Conservation (phyloP, 2,888 invertebrate species). For the Seira ritae region DNA sequence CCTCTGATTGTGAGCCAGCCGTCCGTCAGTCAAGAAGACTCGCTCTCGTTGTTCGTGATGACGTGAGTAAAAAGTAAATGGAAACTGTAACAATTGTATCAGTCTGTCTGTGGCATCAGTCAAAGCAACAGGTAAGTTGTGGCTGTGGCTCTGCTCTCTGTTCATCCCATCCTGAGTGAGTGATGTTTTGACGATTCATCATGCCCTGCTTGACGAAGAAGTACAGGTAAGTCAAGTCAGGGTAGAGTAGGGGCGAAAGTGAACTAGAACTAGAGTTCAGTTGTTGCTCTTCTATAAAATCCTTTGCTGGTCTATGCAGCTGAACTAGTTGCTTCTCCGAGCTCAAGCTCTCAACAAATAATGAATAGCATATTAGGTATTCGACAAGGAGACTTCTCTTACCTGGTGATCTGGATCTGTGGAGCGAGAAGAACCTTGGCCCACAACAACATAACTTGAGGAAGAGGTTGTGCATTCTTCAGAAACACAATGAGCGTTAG, state of each 20-base stretch:
- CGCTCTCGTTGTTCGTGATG: no score
- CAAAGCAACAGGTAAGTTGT: slow-evolving; percentile 60
- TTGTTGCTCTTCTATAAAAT: slow-evolving; percentile 47
- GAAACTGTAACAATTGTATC: slow-evolving; percentile 64
- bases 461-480: slow-evolving; percentile 64
- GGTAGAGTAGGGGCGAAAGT: background rate
- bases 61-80: slow-evolving; percentile 39
- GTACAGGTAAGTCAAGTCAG: slow-evolving; percentile 29
- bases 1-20: no score
- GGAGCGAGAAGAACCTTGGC: slow-evolving; percentile 72
- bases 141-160: slow-evolving; percentile 26
- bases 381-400: slow-evolving; percentile 23
- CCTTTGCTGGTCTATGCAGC: no score
- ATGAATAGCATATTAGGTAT: slow-evolving; percentile 50
- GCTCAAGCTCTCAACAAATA: slow-evolving; percentile 44
- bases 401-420: slow-evolving; percentile 70
- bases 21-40: no score
- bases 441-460: slow-evolving; percentile 69
- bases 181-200: background rate
- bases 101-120: slow-evolving; percentile 58
- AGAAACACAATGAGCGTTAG: slow-evolving; percentile 20
- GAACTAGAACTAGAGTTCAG: no score
- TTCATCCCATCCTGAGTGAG: background rate
- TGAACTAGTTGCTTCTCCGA: slow-evolving; percentile 36
- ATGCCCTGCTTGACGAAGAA: background rate